Conservation (phyloP, 2,888 invertebrate species). For the Cheilosia scutellata region DNA sequence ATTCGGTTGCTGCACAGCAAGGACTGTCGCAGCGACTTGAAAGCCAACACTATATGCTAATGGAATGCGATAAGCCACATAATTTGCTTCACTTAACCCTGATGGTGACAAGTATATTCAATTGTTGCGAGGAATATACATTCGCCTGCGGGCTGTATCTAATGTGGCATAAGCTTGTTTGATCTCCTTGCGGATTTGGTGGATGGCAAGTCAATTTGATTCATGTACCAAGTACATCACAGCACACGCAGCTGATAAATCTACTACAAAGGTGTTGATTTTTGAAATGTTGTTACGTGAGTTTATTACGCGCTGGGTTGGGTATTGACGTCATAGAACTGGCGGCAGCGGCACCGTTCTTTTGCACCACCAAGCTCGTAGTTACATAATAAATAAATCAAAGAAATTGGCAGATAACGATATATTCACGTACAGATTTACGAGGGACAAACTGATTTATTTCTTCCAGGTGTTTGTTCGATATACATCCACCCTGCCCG, state of each 20-base stretch:
- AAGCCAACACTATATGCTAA: slow-evolving; percentile 38
- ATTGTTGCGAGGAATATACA: slow-evolving; percentile 1
- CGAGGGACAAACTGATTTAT: slow-evolving; percentile 7
- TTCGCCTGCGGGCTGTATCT: background rate
- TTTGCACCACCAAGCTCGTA: background rate
- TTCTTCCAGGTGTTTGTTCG: background rate
- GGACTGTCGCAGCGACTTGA: slow-evolving; percentile 26
- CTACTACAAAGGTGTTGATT: background rate
- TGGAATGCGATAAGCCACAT: slow-evolving; percentile 46
- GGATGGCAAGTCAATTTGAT: background rate
- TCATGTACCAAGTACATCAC: too few relatives aligned
- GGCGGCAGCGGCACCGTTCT: background rate
- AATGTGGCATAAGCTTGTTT: background rate
- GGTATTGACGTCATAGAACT: slow-evolving; percentile 15
- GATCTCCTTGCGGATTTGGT: slow-evolving; percentile 2
- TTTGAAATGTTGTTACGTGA: slow-evolving; percentile 21
- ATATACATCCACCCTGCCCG: background rate
- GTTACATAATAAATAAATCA: background rate
- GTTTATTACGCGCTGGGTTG: background rate
- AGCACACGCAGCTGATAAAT: background rate
- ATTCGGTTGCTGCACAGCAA: slow-evolving; percentile 4
- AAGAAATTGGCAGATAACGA: background rate
- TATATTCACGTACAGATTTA: background rate
- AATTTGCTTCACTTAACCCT: slow-evolving; percentile 51
- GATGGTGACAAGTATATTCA: slow-evolving; percentile 17